These are phyloP conservation scores for Stramonita haemastoma DNA, from an alignment of 2,888 invertebrate species.

Conservation along the genomic window DNA sequence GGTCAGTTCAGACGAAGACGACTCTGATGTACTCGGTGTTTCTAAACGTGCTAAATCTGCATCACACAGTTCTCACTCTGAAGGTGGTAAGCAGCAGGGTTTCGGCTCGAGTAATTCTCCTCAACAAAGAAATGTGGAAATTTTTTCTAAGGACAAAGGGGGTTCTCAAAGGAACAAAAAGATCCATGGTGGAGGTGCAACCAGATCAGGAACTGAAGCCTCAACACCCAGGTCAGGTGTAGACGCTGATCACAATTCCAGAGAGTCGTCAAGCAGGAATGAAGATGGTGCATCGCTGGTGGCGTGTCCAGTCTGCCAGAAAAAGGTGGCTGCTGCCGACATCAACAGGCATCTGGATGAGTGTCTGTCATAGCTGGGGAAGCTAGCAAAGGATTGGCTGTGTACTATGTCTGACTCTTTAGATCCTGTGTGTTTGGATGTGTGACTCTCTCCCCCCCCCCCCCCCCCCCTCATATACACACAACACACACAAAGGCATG, in stretches of 20 bases:
- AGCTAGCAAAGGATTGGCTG: neutral
- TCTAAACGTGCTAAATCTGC: constrained; percentile 21
- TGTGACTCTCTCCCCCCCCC: no score
- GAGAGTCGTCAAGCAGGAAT: neutral
- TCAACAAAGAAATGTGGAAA: constrained; percentile 1
- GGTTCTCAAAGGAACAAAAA: neutral
- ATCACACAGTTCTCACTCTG: neutral
- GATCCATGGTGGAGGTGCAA: neutral
- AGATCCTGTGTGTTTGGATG: no score
- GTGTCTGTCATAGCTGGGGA: constrained; percentile 50
- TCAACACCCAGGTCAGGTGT: neutral
- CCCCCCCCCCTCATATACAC: no score
- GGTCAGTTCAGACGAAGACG: constrained; percentile 27
- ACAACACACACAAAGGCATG: no score
- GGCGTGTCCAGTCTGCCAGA: constrained; percentile 66
- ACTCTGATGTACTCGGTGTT: constrained; percentile 10
- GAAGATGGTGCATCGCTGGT: constrained; percentile 1
- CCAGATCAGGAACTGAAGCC: neutral
- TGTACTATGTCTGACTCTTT: neutral
- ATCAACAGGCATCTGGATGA: constrained; percentile 70
- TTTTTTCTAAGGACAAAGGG: neutral
- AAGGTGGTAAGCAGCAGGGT: neutral
- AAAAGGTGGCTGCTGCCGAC: constrained; percentile 49
- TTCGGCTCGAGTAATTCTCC: neutral
- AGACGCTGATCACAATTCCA: neutral